Evolutionary conservation across 2,113 vertebrate species (phyloP), one percentile per base, ranked within the genome.

Genomic region (Madoqua kirkii): DNA sequence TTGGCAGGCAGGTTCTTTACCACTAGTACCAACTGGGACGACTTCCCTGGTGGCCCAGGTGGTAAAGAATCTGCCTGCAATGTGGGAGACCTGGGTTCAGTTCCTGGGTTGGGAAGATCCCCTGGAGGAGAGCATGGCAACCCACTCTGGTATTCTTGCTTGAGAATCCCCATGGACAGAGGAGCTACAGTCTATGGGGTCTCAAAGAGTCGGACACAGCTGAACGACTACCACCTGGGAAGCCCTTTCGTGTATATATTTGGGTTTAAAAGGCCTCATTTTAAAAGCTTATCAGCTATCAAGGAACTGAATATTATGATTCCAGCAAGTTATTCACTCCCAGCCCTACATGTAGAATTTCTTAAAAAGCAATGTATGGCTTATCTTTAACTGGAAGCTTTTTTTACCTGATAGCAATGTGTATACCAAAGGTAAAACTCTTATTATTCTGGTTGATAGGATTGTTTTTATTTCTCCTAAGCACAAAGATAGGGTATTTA

Each of bases 351-450:
- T 52, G 7, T 81, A 91, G 40, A 89, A 93, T 76, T 87, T 43
- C n/a, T 93, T 96, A 60, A 67, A 96, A 36, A 36, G n/a, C n/a
- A 91, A 93, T 19, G 3, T 33, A 29, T 87, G 83, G 15, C 48
- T 96, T 96, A 55, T 89, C 67, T 97, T 92, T 57, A 52, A 67
- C 48, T 45, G 45, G 29, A 67, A 92, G 17, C n/a, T 84, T 33
- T 93, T 91, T 91, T 96, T 86, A 45, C 36, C n/a, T 33, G 74
- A 43, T 52, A 95, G 79, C 40, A 67, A 78, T 87, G 59, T 94
- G 17, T 52, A 12, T 91, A 54, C 16, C n/a, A 79, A 83, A 96
- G 93, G 92, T 87, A 86, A 50, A 83, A 78, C 10, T 96, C 33
- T 84, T 95, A 16, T 62, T 57, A 54, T 71, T 88, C 7, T 16